Conservation (phyloP, 2,888 invertebrate species). For the Clunio marinus region DNA sequence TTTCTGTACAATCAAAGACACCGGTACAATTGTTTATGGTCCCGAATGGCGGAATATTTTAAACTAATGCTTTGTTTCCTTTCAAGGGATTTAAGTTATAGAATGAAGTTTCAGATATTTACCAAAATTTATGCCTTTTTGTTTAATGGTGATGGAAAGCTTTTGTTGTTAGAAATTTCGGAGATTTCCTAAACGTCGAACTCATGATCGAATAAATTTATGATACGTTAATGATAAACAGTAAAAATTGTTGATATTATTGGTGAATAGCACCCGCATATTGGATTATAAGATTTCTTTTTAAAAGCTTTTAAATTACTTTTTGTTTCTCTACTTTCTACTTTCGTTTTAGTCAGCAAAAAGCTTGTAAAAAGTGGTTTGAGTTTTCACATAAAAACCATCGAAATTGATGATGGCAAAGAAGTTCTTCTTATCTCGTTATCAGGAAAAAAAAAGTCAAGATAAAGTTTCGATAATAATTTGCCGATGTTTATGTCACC, state of each 20-base stretch:
- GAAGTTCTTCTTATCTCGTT: neutral
- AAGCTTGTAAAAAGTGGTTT: neutral
- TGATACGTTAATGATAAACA: too few relatives aligned
- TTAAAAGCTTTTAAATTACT: conserved; percentile 1
- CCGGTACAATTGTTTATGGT: neutral
- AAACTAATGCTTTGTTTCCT: neutral
- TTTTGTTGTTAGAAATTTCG: too few relatives aligned
- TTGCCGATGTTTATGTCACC: neutral
- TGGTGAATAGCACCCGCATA: neutral
- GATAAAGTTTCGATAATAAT: neutral
- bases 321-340: neutral
- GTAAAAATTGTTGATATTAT: neutral
- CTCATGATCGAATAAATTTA: neutral
- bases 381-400: neutral
- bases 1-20: conserved; percentile 7
- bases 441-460: too few relatives aligned
- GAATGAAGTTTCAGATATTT: neutral
- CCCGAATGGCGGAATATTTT: neutral
- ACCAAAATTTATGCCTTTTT: neutral
- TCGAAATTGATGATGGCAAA: neutral
- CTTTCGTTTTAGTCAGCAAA: neutral
- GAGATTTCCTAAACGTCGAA: too few relatives aligned
- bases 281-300: neutral
- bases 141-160: neutral
- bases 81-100: neutral